Conservation (phyloP, 1,140 invertebrate species). For the Bombus picipes region DNA sequence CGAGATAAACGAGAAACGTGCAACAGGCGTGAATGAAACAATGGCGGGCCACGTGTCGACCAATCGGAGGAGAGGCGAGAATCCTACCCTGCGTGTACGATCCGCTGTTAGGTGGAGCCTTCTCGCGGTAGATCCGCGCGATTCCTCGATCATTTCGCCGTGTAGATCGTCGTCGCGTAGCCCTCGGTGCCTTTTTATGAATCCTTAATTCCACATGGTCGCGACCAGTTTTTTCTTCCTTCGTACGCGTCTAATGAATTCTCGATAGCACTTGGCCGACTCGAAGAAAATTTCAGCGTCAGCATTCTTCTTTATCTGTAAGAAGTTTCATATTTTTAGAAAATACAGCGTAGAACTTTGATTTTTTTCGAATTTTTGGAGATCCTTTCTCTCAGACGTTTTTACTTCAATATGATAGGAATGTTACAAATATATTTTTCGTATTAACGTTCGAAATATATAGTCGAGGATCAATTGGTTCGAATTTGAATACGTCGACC, state of each 20-base stretch:
- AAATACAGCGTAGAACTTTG: not conserved
- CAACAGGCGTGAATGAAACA: constrained; percentile 73
- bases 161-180: constrained; percentile 1
- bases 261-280: not conserved
- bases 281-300: not conserved
- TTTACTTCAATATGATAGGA: not conserved
- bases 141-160: constrained; percentile 51
- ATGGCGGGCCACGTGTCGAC: constrained; percentile 71
- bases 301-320: not conserved
- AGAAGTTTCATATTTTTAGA: not conserved
- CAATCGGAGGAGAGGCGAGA: constrained; percentile 62
- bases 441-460: not conserved
- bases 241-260: not conserved
- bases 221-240: constrained; percentile 2
- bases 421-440: not conserved
- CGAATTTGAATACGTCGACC: not conserved
- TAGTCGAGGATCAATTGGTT: not conserved
- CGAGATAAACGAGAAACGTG: constrained; percentile 70
- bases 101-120: constrained; percentile 66
- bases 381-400: too few relatives aligned
- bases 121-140: constrained; percentile 53
- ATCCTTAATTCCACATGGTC: not conserved
- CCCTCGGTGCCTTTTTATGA: not conserved
- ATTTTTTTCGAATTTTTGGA: not conserved
- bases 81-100: constrained; percentile 53